Conservation (phyloP, 2,113 vertebrate species). For the Telmatochromis brichardi region DNA sequence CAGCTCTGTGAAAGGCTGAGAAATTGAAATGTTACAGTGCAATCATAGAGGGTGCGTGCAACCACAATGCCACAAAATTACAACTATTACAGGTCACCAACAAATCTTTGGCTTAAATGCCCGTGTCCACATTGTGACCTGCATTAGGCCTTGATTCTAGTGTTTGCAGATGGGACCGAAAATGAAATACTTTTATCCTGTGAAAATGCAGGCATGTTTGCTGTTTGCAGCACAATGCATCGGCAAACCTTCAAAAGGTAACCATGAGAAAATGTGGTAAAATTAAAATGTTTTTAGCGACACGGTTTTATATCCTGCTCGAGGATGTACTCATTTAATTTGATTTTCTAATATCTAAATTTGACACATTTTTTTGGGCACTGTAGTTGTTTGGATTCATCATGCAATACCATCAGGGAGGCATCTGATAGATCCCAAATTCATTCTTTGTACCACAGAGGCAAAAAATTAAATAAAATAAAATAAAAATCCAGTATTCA, state of each 20-base stretch:
- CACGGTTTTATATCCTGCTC: background rate
- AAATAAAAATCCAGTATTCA: background rate
- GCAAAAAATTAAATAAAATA: fast-evolving
- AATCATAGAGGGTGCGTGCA: background rate
- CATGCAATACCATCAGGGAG: background rate
- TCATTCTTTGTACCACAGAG: background rate
- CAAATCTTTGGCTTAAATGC: background rate
- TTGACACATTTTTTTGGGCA: background rate
- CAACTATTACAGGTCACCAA: background rate
- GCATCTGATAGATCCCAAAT: background rate
- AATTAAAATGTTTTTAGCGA: background rate
- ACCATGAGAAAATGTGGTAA: background rate
- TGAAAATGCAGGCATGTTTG: background rate
- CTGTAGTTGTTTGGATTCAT: background rate
- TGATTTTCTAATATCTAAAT: background rate
- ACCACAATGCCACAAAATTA: background rate
- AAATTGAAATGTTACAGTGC: constrained; percentile 5
- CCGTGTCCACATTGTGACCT: background rate
- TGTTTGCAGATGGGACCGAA: background rate
- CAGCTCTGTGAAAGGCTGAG: constrained; percentile 15
- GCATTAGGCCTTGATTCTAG: constrained; percentile 2
- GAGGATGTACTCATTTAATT: background rate
- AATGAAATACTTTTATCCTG: background rate
- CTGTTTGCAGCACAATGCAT: background rate
- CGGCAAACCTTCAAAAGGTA: background rate